Percentiles rank a stretch among this genome's conserved stretches.
phyloP scores from a whole-genome alignment of 2,113 vertebrate genomes.

The Psittacula cyanocephala region DNA sequence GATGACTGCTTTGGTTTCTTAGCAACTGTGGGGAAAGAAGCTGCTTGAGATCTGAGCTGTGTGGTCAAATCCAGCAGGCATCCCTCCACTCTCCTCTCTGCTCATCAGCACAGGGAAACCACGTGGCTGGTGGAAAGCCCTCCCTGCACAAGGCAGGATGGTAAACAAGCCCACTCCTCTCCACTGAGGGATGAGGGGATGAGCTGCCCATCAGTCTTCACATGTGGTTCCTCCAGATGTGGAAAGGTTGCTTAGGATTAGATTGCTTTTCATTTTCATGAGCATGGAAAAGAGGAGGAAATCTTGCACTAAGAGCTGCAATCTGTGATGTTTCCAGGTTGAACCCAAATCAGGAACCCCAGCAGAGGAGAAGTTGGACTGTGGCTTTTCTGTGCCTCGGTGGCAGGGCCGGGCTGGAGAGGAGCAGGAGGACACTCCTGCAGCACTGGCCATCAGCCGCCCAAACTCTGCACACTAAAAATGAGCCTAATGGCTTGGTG shows the following conservation, averaged over 20 bases:
- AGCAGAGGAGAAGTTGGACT: neutral
- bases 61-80: constrained; percentile 1
- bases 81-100: neutral
- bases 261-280: neutral
- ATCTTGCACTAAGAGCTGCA: neutral
- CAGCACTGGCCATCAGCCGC: neutral
- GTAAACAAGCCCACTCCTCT: neutral
- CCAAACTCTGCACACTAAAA: neutral
- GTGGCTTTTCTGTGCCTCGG: fast-evolving
- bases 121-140: neutral
- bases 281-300: neutral
- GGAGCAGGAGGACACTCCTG: neutral
- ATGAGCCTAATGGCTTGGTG: neutral
- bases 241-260: neutral
- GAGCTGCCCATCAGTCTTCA: neutral
- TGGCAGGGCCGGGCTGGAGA: neutral
- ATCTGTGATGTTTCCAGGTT: neutral
- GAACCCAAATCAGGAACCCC: neutral
- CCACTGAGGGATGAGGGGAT: neutral
- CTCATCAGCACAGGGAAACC: neutral
- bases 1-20: constrained; percentile 40
- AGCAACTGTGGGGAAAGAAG: constrained; percentile 44
- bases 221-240: neutral
- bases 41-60: constrained; percentile 7
- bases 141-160: neutral